Percentiles rank a stretch among this genome's conserved stretches.
These are phyloP conservation scores for Procavia capensis DNA, from an alignment of 2,113 vertebrate species.

Conservation along the genomic window DNA sequence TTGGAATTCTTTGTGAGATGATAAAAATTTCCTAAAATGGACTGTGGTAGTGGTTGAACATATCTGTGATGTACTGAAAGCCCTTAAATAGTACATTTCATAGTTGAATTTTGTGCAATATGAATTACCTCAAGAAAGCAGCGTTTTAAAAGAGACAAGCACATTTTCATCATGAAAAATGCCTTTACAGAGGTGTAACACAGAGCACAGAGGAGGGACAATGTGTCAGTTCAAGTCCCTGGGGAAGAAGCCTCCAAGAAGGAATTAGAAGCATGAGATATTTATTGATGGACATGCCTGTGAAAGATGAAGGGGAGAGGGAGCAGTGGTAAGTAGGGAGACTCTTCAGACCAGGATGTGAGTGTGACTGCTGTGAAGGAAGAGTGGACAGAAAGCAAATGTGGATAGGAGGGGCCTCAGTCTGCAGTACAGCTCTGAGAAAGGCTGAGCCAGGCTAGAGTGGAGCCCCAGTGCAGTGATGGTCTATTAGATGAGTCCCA, in stretches of 20 bases:
- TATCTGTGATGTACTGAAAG: neutral
- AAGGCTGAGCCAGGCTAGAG: neutral
- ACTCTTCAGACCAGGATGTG: neutral
- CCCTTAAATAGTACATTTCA: neutral
- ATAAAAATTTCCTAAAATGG: too few species aligned
- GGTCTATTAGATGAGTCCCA: neutral
- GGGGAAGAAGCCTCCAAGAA: neutral
- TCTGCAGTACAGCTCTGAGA: neutral
- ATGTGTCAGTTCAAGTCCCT: neutral
- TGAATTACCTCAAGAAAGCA: neutral
- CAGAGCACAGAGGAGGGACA: neutral
- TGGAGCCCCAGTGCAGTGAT: too few species aligned
- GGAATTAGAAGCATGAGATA: neutral
- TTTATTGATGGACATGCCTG: neutral
- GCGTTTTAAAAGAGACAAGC: neutral
- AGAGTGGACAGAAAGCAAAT: neutral
- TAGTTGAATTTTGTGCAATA: neutral
- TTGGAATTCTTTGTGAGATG: neutral
- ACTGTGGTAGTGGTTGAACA: neutral
- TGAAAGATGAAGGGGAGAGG: neutral
- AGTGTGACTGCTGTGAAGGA: neutral
- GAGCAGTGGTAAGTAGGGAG: neutral
- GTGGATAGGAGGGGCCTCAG: neutral
- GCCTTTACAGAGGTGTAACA: neutral
- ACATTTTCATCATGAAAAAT: neutral